These are phyloP conservation scores for Sipha flava DNA, from an alignment of 1,140 invertebrate genomes.

Conservation along the genomic window DNA sequence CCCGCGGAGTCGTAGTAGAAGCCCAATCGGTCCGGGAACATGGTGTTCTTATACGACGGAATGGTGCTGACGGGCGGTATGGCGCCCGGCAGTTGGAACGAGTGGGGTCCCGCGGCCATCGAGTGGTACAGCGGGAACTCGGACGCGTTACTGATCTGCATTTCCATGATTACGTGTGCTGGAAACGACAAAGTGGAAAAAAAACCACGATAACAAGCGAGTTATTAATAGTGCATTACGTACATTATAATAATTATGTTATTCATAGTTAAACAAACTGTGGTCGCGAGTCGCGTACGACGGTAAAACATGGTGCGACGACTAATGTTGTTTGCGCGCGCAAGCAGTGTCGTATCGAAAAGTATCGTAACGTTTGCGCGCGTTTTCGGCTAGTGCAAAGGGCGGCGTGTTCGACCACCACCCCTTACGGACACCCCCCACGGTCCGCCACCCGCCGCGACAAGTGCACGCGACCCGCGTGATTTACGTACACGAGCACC, in stretches of 20 bases:
- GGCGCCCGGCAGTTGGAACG: constrained; percentile 22
- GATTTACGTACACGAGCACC: background rate
- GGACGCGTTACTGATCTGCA: constrained; percentile 28
- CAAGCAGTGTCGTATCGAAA: too few relatives aligned
- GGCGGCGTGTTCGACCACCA: background rate
- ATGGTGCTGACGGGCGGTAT: constrained; percentile 14
- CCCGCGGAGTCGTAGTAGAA: constrained; percentile 17
- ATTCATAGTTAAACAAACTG: too few relatives aligned
- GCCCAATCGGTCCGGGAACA: constrained; percentile 23
- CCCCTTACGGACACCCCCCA: too few relatives aligned
- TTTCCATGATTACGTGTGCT: constrained; percentile 20
- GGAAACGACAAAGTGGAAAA: background rate
- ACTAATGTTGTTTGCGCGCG: too few relatives aligned
- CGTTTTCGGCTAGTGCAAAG: background rate
- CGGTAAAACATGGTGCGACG: too few relatives aligned
- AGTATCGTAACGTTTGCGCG: too few relatives aligned
- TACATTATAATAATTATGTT: too few relatives aligned
- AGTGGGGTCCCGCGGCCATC: constrained; percentile 22
- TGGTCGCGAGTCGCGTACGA: too few relatives aligned
- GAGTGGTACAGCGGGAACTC: constrained; percentile 28
- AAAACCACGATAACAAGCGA: background rate
- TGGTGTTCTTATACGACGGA: constrained; percentile 18
- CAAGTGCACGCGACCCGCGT: background rate
- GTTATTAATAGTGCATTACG: too few relatives aligned
- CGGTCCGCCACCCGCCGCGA: background rate